Evolutionary conservation across 2,797 vertebrate species (phyloP), one percentile per base, ranked within the genome.

Genomic region (Gymnopithys bicolor): DNA sequence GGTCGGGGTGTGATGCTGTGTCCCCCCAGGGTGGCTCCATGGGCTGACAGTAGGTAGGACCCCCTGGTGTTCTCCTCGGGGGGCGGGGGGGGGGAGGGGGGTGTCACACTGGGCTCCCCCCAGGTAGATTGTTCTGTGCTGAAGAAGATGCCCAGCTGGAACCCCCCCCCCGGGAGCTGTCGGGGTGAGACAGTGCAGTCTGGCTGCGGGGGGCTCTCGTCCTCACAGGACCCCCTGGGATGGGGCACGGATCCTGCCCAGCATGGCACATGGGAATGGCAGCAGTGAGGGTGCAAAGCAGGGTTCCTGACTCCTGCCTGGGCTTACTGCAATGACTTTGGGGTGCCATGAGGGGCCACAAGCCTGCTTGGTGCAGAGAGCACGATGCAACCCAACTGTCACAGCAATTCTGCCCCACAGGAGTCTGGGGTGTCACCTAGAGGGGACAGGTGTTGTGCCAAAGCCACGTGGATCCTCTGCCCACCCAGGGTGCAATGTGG

Each of bases 321-420:
- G 4, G 13, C 19, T 59, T 33, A 0, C 49, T 52, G 49, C 21
- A 2, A 1, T 9, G 74, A 7, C 0, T 33, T 60, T 0, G 2
- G 74, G 82, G 51, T 70, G 87, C 58, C 2, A 0, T 3, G 67
- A 63, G 43, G 58, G 52, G 39, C 53, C 58, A 16, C 9, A 4
- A 48, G 3, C 10, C 28, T 11, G 0, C 41, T 22, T 11, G 49
- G 56, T 63, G 81, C 64, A 70, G 41, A 63, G 35, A 35, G 22
- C 32, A 56, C 46, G 3, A 1, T 39, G 70, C 49, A 13, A 14
- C 41, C 41, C 52, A 3, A 1, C 22, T n/a, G 43, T 21, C 78
- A 24, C 4, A 0, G 46, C 30, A 43, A 30, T 80, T 4, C 11
- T 66, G 56, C 59, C 69, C n/a, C 66, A 2, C 6, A 3, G 60